Conservation (phyloP, 92 coral and sea anemone species). For the Chrysogorgia sp. region DNA sequence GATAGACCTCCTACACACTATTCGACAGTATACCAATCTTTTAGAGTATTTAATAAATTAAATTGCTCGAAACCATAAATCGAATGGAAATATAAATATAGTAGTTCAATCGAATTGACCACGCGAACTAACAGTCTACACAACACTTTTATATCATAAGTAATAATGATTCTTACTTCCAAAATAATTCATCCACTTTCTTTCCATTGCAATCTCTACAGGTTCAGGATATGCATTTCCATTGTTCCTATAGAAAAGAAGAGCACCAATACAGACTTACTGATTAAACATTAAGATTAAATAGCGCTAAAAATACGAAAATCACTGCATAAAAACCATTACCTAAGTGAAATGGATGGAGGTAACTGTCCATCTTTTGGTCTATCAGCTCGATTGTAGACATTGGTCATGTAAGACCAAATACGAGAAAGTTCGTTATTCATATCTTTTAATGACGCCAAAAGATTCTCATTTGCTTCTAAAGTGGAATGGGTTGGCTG, state of each 20-base stretch:
- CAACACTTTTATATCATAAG: background rate
- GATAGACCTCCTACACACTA: too few species aligned
- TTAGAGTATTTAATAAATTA: too few species aligned
- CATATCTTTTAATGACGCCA: constrained; percentile 40
- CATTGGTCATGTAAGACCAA: constrained; percentile 38
- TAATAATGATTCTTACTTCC: constrained; percentile 75
- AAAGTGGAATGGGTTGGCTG: background rate
- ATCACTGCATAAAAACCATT: background rate
- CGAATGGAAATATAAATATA: too few species aligned
- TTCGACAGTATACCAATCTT: too few species aligned
- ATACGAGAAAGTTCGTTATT: constrained; percentile 44
- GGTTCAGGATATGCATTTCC: constrained; percentile 28
- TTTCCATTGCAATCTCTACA: constrained; percentile 78
- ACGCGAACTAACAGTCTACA: background rate
- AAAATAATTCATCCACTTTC: constrained; percentile 91
- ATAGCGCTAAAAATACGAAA: background rate
- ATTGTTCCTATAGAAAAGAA: constrained; percentile 5
- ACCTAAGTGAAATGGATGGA: constrained; percentile 1
- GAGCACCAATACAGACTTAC: too few species aligned
- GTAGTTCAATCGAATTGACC: too few species aligned
- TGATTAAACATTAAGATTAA: too few species aligned
- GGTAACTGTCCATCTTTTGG: constrained; percentile 3
- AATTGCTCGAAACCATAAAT: too few species aligned
- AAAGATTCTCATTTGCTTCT: constrained; percentile 35
- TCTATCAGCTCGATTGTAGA: constrained; percentile 30